These are phyloP conservation scores for Sphaeridia pumilis DNA, from an alignment of 2,888 invertebrate genomes.

Conservation along the genomic window DNA sequence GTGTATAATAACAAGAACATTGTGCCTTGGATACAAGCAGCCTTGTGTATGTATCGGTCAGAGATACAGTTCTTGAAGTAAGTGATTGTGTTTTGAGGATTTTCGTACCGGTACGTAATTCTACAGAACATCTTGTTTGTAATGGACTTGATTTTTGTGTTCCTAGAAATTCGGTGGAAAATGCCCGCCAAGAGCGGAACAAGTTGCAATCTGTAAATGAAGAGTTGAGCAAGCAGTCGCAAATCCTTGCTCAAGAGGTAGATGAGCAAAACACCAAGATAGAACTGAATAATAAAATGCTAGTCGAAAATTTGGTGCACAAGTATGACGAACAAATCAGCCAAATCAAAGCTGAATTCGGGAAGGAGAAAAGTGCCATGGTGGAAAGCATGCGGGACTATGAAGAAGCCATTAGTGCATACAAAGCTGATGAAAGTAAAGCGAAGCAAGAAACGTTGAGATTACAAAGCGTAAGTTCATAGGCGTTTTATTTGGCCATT, in stretches of 20 bases:
- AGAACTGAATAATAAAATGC: slow-evolving; percentile 60
- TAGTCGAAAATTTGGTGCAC: slow-evolving; percentile 53
- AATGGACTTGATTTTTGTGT: neutral
- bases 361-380: slow-evolving; percentile 8
- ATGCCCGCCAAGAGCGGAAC: slow-evolving; percentile 61
- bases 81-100: slow-evolving; percentile 20
- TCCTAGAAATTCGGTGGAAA: slow-evolving; percentile 48
- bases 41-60: slow-evolving; percentile 54
- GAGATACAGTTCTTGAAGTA: slow-evolving; percentile 52
- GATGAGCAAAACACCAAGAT: slow-evolving; percentile 77
- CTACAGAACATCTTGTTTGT: no score
- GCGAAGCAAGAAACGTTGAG: slow-evolving; percentile 7
- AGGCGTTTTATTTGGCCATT: neutral
- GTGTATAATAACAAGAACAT: slow-evolving; percentile 37
- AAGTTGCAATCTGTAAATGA: slow-evolving; percentile 65
- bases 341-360: slow-evolving; percentile 7
- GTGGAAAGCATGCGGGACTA: slow-evolving; percentile 9
- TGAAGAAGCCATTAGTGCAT: slow-evolving; percentile 1
- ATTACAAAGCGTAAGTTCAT: slow-evolving; percentile 8
- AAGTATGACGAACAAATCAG: slow-evolving; percentile 62
- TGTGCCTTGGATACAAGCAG: slow-evolving; percentile 50
- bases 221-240: slow-evolving; percentile 70
- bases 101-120: neutral
- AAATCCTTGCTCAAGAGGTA: slow-evolving; percentile 73
- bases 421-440: slow-evolving; percentile 6